Base-by-base conservation (phyloP, 92 coral and sea anemone genomes). In the Palythoa grandiflora region DNA sequence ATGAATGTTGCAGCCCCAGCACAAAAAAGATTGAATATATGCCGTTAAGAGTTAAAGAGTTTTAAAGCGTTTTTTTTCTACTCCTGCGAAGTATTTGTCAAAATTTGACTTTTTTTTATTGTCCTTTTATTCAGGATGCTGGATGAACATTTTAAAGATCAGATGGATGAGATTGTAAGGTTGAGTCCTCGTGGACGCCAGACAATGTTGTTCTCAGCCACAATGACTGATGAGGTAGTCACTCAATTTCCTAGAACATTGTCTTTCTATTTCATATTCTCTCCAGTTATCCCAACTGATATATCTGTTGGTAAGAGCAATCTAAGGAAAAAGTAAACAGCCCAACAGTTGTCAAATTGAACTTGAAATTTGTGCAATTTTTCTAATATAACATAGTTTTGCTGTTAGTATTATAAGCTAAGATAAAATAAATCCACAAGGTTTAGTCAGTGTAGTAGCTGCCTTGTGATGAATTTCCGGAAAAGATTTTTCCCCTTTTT, bases 151-250 rank as follows among this genome's bases (percentile, higher is more conserved):
- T 96, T 93, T 80, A 90, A 92, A 81, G 99, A 96, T 71, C 99
- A 96, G 88, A 96, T 96, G 93, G 95, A 93, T 55, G 99, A 96
- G 68, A 96, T 96, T 91, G 89, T 96, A 21, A 91, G 91, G 60
- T 90, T 96, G 61, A 91, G 96, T 70, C 98, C 94, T 66, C 87
- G 96, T 74, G 99, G 99, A 80, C 90, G 99, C 38, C 99, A 96
- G 88, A 96, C 99, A 2, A 96, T 96, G 99, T 84, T 96, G 68
- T 96, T 96, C 61, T 96, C 99, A 16, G 99, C 99, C 19, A 96
- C 99, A 5, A 96, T 96, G 99, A 96, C 99, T 35, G 99, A 96
- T 40, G 99, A 96, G 97, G 99, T 96, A 79, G 19, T 66, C 3
- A 39, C 11, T 16, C 19, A 15, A 48, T 14, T 84, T 47, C 1